phyloP scores from a whole-genome alignment of 1,140 invertebrate species.

The Dendrolimus kikuchii region DNA sequence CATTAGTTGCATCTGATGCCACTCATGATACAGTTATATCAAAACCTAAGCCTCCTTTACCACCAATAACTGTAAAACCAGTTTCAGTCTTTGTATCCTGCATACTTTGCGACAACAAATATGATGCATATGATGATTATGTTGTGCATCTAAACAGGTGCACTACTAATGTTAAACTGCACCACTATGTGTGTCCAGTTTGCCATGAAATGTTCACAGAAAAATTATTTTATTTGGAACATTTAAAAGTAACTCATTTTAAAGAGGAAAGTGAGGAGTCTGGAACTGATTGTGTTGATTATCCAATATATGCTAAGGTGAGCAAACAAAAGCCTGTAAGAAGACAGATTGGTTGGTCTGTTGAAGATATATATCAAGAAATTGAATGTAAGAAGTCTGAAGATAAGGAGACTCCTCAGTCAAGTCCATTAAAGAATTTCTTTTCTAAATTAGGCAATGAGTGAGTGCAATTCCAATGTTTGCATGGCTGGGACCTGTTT shows the following conservation, averaged over 20 bases:
- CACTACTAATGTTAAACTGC: conserved; percentile 62
- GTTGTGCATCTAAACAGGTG: conserved; percentile 58
- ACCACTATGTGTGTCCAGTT: conserved; percentile 55
- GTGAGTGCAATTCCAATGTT: conserved; percentile 54
- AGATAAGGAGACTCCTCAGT: conserved; percentile 43
- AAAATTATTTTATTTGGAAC: conserved; percentile 49
- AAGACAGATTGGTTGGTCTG: conserved; percentile 63
- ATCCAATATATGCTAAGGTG: conserved; percentile 50
- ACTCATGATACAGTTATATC: conserved; percentile 18
- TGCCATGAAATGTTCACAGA: conserved; percentile 59
- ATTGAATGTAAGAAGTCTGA: conserved; percentile 58
- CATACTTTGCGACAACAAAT: conserved; percentile 57
- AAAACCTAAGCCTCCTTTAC: conserved; percentile 13
- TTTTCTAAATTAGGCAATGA: conserved; percentile 61
- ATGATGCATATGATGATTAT: conserved; percentile 55
- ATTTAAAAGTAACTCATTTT: conserved; percentile 38
- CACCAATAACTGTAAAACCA: conserved; percentile 16
- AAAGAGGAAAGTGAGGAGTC: conserved; percentile 16
- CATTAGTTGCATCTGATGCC: conserved; percentile 52
- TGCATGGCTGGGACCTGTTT: conserved; percentile 41
- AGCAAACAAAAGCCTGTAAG: conserved; percentile 52
- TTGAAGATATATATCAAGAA: conserved; percentile 67
- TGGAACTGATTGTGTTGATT: conserved; percentile 57
- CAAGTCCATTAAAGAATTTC: conserved; percentile 59
- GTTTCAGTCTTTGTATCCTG: conserved; percentile 44